Evolutionary conservation across 2,888 invertebrate species (phyloP).

Genomic region (Watsonalla binaria): DNA sequence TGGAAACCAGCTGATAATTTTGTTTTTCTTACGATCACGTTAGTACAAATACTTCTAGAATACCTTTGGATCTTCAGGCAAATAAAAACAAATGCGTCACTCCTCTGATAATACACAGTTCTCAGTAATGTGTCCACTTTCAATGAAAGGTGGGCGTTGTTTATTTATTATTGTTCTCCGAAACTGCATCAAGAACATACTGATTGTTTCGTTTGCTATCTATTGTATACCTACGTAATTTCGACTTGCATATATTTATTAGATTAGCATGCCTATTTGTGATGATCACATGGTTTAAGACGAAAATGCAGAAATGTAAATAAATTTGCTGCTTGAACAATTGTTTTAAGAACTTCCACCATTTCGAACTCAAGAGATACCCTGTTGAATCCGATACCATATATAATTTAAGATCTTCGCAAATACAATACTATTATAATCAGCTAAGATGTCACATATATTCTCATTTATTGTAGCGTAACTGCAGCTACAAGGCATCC

Average conservation of each 20-base stretch:
- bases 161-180: not conserved
- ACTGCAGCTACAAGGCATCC: slow-evolving; percentile 25
- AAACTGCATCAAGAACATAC: not conserved
- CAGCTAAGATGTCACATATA: slow-evolving; percentile 24
- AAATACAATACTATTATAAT: too few relatives aligned
- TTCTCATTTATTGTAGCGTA: slow-evolving; percentile 24
- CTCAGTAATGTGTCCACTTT: not conserved
- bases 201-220: not conserved
- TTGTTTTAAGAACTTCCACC: too few relatives aligned
- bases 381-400: too few relatives aligned
- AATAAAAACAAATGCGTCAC: not conserved
- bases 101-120: not conserved
- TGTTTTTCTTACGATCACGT: not conserved
- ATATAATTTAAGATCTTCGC: too few relatives aligned
- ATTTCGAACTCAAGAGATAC: too few relatives aligned
- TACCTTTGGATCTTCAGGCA: not conserved
- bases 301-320: too few relatives aligned
- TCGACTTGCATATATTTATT: not conserved
- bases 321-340: too few relatives aligned
- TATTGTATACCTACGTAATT: not conserved
- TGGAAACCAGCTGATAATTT: too few relatives aligned
- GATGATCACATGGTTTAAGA: too few relatives aligned
- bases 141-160: slow-evolving; percentile 1
- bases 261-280: not conserved
- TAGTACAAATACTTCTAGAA: not conserved